Percentiles rank a stretch among this genome's conserved stretches.
These are phyloP conservation scores for Acanthosoma haemorrhoidale DNA, from an alignment of 2,888 invertebrate species.

Conservation along the genomic window DNA sequence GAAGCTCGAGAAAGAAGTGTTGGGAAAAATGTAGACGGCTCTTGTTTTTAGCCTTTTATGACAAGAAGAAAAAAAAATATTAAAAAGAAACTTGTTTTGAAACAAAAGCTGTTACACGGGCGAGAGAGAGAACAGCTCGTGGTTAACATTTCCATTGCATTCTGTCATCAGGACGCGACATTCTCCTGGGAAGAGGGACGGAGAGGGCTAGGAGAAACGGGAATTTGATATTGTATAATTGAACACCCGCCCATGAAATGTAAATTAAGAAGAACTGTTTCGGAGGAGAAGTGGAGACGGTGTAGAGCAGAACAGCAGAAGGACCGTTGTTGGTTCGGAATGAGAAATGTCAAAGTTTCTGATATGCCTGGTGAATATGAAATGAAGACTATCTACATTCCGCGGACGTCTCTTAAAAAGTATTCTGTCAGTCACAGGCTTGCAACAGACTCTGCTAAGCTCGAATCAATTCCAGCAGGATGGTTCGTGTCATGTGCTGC, in stretches of 20 bases:
- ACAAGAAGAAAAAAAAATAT: no score
- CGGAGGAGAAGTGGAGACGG: neutral
- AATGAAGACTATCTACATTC: neutral
- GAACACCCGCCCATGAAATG: constrained; percentile 9
- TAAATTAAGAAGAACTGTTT: neutral
- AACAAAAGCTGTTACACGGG: no score
- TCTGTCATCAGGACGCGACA: no score
- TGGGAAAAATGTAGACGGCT: no score
- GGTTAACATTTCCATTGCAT: no score
- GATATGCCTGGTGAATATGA: neutral
- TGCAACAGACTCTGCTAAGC: no score
- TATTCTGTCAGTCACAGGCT: neutral
- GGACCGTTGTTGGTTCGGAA: neutral
- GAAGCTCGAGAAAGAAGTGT: no score
- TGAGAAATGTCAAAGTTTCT: constrained; percentile 9
- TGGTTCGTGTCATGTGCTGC: no score
- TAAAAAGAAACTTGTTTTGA: no score
- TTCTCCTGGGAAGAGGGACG: neutral
- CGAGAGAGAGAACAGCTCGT: no score
- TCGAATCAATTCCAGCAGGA: constrained; percentile 24
- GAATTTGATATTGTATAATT: neutral
- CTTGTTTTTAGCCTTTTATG: no score
- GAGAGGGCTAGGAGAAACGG: neutral
- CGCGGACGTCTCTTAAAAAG: neutral
- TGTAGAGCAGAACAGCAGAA: neutral